A percentile compares a stretch with the other conserved stretches of the same genome.
phyloP scores from a whole-genome alignment of 2,888 invertebrate genomes.

The Tetropium fuscum region DNA sequence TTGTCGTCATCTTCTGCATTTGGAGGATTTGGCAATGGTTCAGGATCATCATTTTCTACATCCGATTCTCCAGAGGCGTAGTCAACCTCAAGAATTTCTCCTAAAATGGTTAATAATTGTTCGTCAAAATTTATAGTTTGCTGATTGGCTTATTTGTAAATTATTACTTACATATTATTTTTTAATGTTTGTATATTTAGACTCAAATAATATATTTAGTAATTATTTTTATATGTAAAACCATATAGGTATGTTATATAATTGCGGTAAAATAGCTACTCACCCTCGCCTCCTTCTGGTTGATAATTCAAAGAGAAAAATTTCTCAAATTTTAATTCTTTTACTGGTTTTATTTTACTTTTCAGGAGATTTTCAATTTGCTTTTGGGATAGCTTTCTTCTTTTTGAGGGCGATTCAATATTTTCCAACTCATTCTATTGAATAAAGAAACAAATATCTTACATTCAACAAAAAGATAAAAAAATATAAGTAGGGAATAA shows the following conservation, averaged over 20 bases:
- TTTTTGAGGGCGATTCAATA: constrained; percentile 37
- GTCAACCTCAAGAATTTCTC: constrained; percentile 6
- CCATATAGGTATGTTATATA: too few species aligned
- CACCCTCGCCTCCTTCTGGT: constrained; percentile 51
- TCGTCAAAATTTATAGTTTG: neutral
- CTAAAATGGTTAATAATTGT: too few species aligned
- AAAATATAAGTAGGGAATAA: neutral
- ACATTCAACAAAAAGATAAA: neutral
- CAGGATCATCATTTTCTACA: constrained; percentile 5
- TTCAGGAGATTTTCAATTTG: constrained; percentile 41
- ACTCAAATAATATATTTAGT: too few species aligned
- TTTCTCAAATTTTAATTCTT: constrained; percentile 47
- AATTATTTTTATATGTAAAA: too few species aligned
- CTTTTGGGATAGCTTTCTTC: constrained; percentile 44
- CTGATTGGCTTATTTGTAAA: too few species aligned
- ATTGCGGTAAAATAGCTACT: too few species aligned
- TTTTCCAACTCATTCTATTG: constrained; percentile 10
- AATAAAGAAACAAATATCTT: neutral
- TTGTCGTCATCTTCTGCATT: neutral
- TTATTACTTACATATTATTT: too few species aligned
- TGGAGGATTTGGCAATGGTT: neutral
- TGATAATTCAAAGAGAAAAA: constrained; percentile 51
- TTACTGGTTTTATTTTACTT: constrained; percentile 41
- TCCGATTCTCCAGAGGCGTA: constrained; percentile 6
- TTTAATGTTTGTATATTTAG: too few species aligned